A percentile compares a stretch with the other conserved stretches of the same genome.
phyloP scores from a whole-genome alignment of 1,140 invertebrate genomes.

The Eupeodes corollae region DNA sequence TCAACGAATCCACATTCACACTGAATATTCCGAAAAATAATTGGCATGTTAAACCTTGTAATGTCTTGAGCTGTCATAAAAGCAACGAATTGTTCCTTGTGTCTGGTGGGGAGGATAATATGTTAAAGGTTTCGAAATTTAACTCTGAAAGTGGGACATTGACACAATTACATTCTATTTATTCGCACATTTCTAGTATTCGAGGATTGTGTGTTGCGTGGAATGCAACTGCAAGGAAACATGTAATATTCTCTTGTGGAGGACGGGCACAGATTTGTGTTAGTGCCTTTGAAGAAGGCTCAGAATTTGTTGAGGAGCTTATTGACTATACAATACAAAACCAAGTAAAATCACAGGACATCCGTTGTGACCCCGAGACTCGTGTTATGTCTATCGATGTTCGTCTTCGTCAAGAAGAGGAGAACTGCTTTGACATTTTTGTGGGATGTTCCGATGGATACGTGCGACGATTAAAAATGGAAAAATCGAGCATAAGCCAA shows the following conservation, averaged over 20 bases:
- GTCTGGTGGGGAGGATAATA: slow-evolving; percentile 32
- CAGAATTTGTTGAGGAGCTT: slow-evolving; percentile 11
- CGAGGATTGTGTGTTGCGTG: slow-evolving; percentile 9
- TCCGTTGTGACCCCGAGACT: slow-evolving; percentile 14
- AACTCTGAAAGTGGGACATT: not conserved
- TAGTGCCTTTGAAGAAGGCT: slow-evolving; percentile 12
- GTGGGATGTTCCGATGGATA: slow-evolving; percentile 26
- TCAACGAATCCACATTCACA: not conserved
- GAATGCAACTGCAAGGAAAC: slow-evolving; percentile 1
- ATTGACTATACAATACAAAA: slow-evolving; percentile 12
- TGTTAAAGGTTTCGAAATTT: slow-evolving; percentile 19
- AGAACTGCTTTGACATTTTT: slow-evolving; percentile 12
- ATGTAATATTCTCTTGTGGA: slow-evolving; percentile 27
- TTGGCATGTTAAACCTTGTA: slow-evolving; percentile 27
- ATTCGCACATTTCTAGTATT: slow-evolving; percentile 27
- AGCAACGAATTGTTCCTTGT: slow-evolving; percentile 3
- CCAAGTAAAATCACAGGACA: not conserved
- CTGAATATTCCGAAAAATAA: slow-evolving; percentile 6
- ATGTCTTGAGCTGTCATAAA: slow-evolving; percentile 12
- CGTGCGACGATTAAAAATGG: slow-evolving; percentile 15
- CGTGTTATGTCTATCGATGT: slow-evolving; percentile 24
- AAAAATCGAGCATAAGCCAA: not conserved
- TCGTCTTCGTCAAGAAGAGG: not conserved
- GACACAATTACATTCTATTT: slow-evolving; percentile 13
- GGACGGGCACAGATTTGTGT: slow-evolving; percentile 29